phyloP scores from a whole-genome alignment of 2,113 vertebrate genomes.

The Elephantulus edwardii region DNA sequence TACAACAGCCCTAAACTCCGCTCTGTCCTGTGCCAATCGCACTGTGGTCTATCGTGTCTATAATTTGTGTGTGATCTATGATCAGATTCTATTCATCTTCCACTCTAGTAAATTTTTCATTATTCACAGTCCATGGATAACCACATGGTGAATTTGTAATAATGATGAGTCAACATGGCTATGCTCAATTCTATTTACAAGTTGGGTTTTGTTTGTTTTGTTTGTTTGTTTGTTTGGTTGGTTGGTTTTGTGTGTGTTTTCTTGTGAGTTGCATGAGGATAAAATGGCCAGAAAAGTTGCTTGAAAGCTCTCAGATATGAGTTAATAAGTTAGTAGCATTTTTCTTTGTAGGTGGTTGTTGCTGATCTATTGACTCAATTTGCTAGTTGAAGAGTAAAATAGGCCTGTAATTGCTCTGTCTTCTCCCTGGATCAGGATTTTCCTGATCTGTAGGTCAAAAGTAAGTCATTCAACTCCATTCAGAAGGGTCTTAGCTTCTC shows the following conservation, averaged over 20 bases:
- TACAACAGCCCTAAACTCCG: too few species aligned
- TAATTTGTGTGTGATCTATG: too few species aligned
- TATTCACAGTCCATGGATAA: not conserved
- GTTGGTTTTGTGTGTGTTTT: too few species aligned
- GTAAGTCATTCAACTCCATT: not conserved
- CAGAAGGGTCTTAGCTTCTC: not conserved
- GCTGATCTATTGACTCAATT: not conserved
- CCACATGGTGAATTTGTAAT: not conserved
- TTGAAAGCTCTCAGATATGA: not conserved
- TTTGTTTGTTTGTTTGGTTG: too few species aligned
- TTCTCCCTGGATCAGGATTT: not conserved
- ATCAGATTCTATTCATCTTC: not conserved
- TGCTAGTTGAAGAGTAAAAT: not conserved
- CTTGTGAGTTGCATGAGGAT: not conserved
- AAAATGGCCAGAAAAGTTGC: not conserved
- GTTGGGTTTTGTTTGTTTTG: not conserved
- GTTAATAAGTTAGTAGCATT: accelerated
- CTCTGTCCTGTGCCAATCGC: too few species aligned
- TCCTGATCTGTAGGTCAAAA: not conserved
- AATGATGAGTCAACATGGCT: not conserved
- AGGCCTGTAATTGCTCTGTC: not conserved
- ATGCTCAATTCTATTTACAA: not conserved
- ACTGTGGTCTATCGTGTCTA: too few species aligned
- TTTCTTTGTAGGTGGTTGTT: not conserved
- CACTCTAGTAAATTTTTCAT: not conserved